Conservation (phyloP, 2,888 invertebrate genomes). For the Criorhina ranunculi region DNA sequence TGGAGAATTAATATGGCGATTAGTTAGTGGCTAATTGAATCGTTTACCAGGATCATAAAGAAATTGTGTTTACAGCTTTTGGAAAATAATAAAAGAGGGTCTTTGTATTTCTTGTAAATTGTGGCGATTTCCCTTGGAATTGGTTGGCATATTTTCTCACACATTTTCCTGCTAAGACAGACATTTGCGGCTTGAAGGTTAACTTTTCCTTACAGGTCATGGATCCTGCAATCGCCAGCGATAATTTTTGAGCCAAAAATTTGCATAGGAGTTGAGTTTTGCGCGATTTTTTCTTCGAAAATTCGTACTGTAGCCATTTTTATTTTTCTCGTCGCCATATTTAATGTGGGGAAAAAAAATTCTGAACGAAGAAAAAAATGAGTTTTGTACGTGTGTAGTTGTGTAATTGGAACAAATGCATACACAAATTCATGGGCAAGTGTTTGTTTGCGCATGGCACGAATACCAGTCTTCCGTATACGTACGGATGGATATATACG, state of each 20-base stretch:
- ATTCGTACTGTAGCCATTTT: conserved; percentile 72
- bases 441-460: conserved; percentile 72
- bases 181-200: neutral
- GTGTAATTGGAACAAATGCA: conserved; percentile 71
- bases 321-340: conserved; percentile 76
- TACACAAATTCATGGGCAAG: conserved; percentile 55
- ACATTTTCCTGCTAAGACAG: conserved; percentile 29
- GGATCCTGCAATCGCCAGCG: neutral
- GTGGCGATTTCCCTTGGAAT: conserved; percentile 32
- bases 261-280: conserved; percentile 38
- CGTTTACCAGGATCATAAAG: neutral
- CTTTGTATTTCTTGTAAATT: conserved; percentile 12
- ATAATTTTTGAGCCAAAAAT: neutral
- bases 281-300: conserved; percentile 71
- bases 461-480: conserved; percentile 35
- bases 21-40: conserved; percentile 11
- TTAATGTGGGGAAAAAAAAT: conserved; percentile 73
- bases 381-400: conserved; percentile 57
- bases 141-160: conserved; percentile 38
- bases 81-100: neutral
- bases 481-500: conserved; percentile 23
- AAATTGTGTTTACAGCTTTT: conserved; percentile 2
- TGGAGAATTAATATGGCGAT: conserved; percentile 27
- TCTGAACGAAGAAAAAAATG: conserved; percentile 72
- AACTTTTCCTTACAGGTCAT: conserved; percentile 15